Base-by-base conservation (phyloP, 2,888 invertebrate genomes). In the Trachelus iudaicus region DNA sequence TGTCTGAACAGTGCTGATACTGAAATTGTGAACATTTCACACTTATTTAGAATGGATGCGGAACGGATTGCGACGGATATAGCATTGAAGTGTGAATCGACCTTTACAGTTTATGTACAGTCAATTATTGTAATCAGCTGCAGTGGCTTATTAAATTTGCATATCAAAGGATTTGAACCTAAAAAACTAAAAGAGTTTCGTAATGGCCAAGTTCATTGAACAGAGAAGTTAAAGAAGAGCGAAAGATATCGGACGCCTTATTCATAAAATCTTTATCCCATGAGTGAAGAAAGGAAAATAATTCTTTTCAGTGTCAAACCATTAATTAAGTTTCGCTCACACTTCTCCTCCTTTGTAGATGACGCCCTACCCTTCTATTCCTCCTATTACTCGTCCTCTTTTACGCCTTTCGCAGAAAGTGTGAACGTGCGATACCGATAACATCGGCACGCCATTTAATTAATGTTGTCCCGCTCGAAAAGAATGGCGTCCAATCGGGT, bases 381-480 rank as follows among this genome's bases (percentile, higher is more conserved):
- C 56, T 6, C 35, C 15, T 40, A 15, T 23, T 40, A 15, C 40
- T 40, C 40, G 15, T 40, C 40, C 40, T 56, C 4, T 56, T 56
- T 56, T 56, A 56, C 56, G 56, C 56, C 78, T 81, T 80, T 83
- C 83, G 81, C 73, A 75, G 79, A 78, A 79, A 84, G 83, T 82
- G 83, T 81, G 83, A 81, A 81, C 83, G 79, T 76, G 79, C 73
- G 76, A 77, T 76, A 76, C 73, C 81, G 86, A 85, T 85, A 85
- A 81, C 85, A 83, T 82, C 83, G 79, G 73, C 77, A 77, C 81
- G 82, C 82, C 79, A 79, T 86, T 86, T 86, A 86, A 86, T 86
- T 86, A 86, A 85, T 82, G 84, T 84, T 83, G 78, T 81, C 81
- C 73, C 76, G 75, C 73, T 77, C 73, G 77, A 83, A 83, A 83